Percentiles rank a stretch among this genome's conserved stretches.
phyloP scores from a whole-genome alignment of 2,113 vertebrate genomes.

The Channa maculata region DNA sequence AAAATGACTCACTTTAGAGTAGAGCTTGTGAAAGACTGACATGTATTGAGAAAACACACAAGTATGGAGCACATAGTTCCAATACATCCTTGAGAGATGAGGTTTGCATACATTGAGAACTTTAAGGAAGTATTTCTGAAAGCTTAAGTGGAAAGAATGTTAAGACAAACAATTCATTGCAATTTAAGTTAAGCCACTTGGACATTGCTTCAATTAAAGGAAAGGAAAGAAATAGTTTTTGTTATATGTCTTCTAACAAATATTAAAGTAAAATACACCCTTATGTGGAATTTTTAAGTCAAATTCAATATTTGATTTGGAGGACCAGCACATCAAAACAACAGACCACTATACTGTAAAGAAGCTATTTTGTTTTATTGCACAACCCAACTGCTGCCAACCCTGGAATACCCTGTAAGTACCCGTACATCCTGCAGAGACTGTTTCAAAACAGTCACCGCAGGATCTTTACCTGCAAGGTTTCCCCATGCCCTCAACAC shows the following conservation, averaged over 20 bases:
- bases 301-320: neutral
- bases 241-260: neutral
- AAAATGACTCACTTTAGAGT: neutral
- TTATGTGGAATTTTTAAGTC: neutral
- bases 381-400: neutral
- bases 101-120: neutral
- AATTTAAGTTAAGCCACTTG: neutral
- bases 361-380: neutral
- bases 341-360: too few relatives aligned
- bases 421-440: neutral
- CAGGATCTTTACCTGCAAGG: conserved; percentile 37
- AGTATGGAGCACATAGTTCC: neutral
- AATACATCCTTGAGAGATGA: neutral
- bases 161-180: neutral
- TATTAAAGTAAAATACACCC: neutral
- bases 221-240: neutral
- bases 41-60: neutral
- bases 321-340: neutral
- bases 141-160: neutral
- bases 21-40: neutral
- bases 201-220: neutral
- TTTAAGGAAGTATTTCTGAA: neutral
- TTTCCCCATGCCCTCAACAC: conserved; percentile 10
- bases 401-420: neutral
- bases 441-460: conserved; percentile 22